Conservation (phyloP, 2,888 invertebrate genomes). For the Crematogaster levior region DNA sequence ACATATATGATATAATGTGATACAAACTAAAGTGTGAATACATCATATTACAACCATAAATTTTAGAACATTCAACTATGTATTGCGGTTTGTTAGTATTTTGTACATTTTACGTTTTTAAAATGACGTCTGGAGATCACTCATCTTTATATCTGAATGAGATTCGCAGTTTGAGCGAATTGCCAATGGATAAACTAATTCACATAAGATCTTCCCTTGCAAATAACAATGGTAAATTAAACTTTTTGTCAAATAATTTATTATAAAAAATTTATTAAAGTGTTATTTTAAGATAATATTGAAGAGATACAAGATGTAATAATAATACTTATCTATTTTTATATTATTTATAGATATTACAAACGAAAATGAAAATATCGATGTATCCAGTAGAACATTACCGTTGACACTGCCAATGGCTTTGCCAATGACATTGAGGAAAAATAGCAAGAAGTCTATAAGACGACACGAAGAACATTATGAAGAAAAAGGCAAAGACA, state of each 20-base stretch:
- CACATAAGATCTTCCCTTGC: conserved; percentile 87
- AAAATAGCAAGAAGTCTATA: conserved; percentile 72
- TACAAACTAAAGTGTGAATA: background rate
- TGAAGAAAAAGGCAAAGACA: conserved; percentile 86
- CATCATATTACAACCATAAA: background rate
- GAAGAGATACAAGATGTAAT: background rate
- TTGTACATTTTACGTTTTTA: conserved; percentile 4
- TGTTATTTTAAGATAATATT: background rate
- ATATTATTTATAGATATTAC: conserved; percentile 22
- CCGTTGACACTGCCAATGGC: conserved; percentile 66
- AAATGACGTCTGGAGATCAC: conserved; percentile 34
- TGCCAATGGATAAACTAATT: conserved; percentile 90
- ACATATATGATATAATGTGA: background rate
- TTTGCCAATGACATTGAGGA: conserved; percentile 62
- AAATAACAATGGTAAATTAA: conserved; percentile 70
- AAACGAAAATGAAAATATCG: conserved; percentile 12
- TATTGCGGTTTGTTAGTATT: conserved; percentile 13
- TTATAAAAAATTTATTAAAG: background rate
- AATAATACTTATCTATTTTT: background rate
- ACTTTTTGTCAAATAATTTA: background rate
- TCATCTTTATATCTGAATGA: conserved; percentile 77
- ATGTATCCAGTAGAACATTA: conserved; percentile 57
- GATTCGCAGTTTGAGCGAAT: conserved; percentile 88
- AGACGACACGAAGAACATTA: conserved; percentile 85
- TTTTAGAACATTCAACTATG: conserved; percentile 30